These are phyloP conservation scores for Thaleichthys pacificus DNA, from an alignment of 2,797 vertebrate species.

Conservation along the genomic window DNA sequence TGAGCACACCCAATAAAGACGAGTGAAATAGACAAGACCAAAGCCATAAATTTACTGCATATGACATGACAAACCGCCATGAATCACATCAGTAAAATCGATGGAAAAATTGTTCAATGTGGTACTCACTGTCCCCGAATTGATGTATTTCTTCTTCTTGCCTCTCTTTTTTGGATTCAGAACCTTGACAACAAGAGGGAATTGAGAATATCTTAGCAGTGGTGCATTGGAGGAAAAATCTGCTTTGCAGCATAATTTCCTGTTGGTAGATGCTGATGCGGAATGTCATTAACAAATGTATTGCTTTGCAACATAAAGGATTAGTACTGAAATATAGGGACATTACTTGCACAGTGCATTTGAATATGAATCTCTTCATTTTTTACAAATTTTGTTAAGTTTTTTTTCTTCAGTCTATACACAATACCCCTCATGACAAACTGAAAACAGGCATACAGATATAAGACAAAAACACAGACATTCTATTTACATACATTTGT, in stretches of 20 bases:
- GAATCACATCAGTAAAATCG: conserved; percentile 17
- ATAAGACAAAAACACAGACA: no score
- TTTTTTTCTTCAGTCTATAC: no score
- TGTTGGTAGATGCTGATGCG: not conserved
- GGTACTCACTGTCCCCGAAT: conserved; percentile 89
- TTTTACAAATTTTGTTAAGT: no score
- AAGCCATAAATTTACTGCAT: not conserved
- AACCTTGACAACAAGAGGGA: conserved; percentile 68
- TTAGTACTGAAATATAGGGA: not conserved
- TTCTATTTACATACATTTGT: no score
- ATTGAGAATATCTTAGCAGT: not conserved
- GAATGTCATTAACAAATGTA: not conserved
- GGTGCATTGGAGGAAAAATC: not conserved
- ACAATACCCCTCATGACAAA: no score
- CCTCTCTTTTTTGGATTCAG: conserved; percentile 95
- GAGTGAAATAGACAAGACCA: not conserved
- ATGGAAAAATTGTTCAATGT: conserved; percentile 9
- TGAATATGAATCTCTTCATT: no score
- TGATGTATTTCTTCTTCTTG: conserved; percentile 96
- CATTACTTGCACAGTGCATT: not conserved
- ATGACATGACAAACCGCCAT: not conserved
- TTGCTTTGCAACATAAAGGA: not conserved
- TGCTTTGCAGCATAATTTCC: conserved; percentile 7
- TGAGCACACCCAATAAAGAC: no score
- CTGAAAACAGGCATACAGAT: no score